A percentile compares a stretch with the other conserved stretches of the same genome.
phyloP scores from a whole-genome alignment of 2,113 vertebrate species.

The Bos indicus region DNA sequence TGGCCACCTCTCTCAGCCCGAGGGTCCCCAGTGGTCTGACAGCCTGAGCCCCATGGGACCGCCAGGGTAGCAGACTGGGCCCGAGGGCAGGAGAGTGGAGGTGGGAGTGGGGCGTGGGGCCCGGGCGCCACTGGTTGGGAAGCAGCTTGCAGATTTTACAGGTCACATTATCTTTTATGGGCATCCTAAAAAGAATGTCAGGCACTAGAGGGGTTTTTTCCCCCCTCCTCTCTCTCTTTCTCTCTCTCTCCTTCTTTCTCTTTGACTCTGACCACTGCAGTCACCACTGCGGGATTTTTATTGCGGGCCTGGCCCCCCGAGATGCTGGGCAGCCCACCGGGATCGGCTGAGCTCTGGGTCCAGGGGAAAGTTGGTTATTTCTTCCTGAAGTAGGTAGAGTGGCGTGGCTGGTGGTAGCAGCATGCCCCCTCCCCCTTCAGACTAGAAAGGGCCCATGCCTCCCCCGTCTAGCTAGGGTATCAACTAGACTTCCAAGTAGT shows the following conservation, averaged over 20 bases:
- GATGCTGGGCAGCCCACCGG: background rate
- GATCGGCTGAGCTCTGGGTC: background rate
- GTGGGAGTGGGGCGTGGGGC: background rate
- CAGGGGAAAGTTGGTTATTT: background rate
- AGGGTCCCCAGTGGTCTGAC: background rate
- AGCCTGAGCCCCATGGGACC: background rate
- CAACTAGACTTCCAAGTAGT: background rate
- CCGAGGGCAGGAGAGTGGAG: background rate
- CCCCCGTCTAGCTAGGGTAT: background rate
- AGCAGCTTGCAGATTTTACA: constrained; percentile 83
- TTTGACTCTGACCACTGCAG: constrained; percentile 67
- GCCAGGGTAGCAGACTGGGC: background rate
- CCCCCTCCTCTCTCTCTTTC: background rate
- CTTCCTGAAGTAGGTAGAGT: background rate
- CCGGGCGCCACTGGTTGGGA: constrained; percentile 40
- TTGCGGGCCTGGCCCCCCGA: background rate
- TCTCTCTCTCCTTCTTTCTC: background rate
- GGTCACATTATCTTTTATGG: constrained; percentile 87
- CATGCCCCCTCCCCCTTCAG: fast-evolving
- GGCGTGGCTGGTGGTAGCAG: fast-evolving
- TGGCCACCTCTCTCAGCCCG: fast-evolving
- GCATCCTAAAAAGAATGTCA: constrained; percentile 86
- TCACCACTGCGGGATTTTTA: constrained; percentile 68
- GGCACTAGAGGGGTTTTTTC: constrained; percentile 69
- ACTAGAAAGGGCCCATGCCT: fast-evolving